Evolutionary conservation across 2,888 invertebrate genomes (phyloP).

Genomic region (Linyphia triangularis): DNA sequence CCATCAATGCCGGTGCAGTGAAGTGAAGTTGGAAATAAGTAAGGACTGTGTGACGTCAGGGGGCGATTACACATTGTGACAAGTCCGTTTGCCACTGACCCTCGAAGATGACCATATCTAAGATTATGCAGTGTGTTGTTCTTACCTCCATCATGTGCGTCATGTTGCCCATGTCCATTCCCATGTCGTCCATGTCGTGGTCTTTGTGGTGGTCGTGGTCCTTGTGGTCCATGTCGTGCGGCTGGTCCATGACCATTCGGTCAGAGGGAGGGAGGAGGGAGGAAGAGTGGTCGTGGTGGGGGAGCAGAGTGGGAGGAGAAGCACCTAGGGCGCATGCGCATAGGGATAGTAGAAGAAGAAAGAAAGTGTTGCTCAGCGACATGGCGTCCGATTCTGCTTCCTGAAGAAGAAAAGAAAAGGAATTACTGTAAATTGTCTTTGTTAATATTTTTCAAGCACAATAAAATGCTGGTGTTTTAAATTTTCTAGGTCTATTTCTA

Average conservation of each 20-base stretch:
- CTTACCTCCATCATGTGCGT: constrained; percentile 38
- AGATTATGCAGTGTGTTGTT: neutral
- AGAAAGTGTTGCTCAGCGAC: neutral
- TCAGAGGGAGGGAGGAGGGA: neutral
- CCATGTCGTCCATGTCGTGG: neutral
- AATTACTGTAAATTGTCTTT: too few species aligned
- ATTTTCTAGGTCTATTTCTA: too few species aligned
- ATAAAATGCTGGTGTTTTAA: too few species aligned
- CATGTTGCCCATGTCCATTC: constrained; percentile 15
- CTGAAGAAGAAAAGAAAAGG: neutral
- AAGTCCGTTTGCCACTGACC: neutral
- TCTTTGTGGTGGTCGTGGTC: neutral
- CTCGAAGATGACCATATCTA: neutral
- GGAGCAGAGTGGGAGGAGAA: neutral
- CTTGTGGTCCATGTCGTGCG: constrained; percentile 11
- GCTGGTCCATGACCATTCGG: constrained; percentile 48
- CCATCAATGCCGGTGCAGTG: too few species aligned
- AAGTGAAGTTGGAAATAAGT: too few species aligned
- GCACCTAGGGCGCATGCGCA: neutral
- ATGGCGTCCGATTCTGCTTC: neutral
- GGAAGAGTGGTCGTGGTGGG: neutral
- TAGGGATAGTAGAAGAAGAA: neutral
- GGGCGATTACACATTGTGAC: too few species aligned
- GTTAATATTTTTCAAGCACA: too few species aligned
- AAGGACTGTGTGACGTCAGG: neutral